Conservation (phyloP, 2,888 invertebrate genomes). For the Eulithis prunata region DNA sequence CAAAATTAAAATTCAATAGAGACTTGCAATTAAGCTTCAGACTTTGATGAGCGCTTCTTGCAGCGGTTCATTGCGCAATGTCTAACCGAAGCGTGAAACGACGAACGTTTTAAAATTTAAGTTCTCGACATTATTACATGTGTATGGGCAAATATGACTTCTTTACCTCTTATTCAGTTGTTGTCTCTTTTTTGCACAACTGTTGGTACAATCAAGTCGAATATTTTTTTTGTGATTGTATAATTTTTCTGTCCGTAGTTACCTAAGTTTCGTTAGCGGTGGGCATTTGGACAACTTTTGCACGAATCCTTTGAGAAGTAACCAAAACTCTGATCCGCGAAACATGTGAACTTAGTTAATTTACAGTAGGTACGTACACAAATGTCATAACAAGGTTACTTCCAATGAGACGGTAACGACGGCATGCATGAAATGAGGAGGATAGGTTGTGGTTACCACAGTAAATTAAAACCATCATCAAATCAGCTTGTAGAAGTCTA, state of each 20-base stretch:
- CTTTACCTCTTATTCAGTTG: too few species aligned
- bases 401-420: background rate
- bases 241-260: too few species aligned
- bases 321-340: constrained; percentile 10
- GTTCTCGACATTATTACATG: constrained; percentile 32
- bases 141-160: too few species aligned
- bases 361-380: constrained; percentile 1
- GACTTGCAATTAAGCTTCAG: constrained; percentile 58
- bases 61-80: constrained; percentile 61
- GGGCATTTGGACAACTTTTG: too few species aligned
- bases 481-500: too few species aligned
- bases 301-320: constrained; percentile 2
- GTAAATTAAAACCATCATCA: too few species aligned
- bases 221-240: too few species aligned
- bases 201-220: too few species aligned
- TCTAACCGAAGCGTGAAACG: constrained; percentile 54
- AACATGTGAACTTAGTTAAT: constrained; percentile 8
- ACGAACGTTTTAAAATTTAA: constrained; percentile 49
- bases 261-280: too few species aligned
- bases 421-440: background rate
- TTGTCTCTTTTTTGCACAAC: too few species aligned
- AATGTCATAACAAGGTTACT: constrained; percentile 8
- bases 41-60: constrained; percentile 57
- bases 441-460: background rate
- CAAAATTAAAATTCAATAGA: constrained; percentile 28